These are phyloP conservation scores for Pseudochaenichthys georgianus DNA, from an alignment of 2,797 vertebrate genomes.

Conservation along the genomic window DNA sequence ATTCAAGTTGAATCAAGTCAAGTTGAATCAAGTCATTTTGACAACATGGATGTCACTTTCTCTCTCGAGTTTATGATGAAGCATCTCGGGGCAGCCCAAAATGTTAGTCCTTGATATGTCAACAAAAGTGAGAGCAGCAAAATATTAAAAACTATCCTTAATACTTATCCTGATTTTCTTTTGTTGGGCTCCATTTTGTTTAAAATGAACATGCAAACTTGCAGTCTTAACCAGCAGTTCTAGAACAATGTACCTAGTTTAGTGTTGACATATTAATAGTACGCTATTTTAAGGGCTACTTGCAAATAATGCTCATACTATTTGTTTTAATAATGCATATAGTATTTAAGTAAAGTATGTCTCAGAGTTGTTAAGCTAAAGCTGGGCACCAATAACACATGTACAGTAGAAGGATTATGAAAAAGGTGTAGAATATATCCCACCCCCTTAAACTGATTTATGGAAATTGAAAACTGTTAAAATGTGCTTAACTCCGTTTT, in stretches of 20 bases:
- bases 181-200: neutral
- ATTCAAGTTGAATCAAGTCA: slow-evolving; percentile 31
- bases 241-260: neutral
- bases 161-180: neutral
- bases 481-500: slow-evolving; percentile 4
- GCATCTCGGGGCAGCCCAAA: slow-evolving; percentile 9
- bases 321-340: neutral
- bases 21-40: slow-evolving; percentile 15
- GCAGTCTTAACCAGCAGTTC: neutral
- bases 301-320: neutral
- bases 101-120: slow-evolving; percentile 1
- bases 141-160: no score
- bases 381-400: neutral
- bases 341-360: neutral
- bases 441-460: no score
- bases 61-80: slow-evolving; percentile 36
- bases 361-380: neutral
- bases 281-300: neutral
- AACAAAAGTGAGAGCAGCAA: no score
- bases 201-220: neutral
- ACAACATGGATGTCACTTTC: slow-evolving; percentile 43
- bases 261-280: neutral
- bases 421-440: slow-evolving; percentile 8
- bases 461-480: slow-evolving; percentile 1
- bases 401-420: neutral